Evolutionary conservation across 2,113 vertebrate species (phyloP), one percentile per base, ranked within the genome.

Genomic region (Campylomormyrus tamandua): DNA sequence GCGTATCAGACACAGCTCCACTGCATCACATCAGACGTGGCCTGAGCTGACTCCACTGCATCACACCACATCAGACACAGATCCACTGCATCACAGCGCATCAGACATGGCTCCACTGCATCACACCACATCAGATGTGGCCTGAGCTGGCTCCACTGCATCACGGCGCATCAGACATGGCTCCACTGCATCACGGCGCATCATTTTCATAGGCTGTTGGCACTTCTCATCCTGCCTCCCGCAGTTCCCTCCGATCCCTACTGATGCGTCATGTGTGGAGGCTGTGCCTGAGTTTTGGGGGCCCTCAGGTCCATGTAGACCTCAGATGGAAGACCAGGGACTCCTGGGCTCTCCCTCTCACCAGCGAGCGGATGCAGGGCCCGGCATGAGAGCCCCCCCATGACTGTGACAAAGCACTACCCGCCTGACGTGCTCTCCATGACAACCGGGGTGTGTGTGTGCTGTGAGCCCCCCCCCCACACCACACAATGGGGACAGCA

Each of bases 351-450:
- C 31, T 87, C 21, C 21, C 77, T 56, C 46, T 13, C 10, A 50
- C 39, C 31, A 19, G 50, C 9, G 46, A 74, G 83, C 13, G 48
- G 83, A 49, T 45, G 27, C 45, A 31, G 46, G 48, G 49, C n/a
- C 52, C 6, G 53, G 50, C 35, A 83, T 52, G 74, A 62, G 87
- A 88, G 92, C 50, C 50, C 91, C 92, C 91, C 92, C 92, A 94
- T 93, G 93, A 94, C 90, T 94, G 94, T 93, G 94, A 95, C 94
- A 94, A 94, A 94, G 93, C 92, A 90, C 90, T 92, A 91, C 91
- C 49, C 89, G 91, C 93, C 93, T 94, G 92, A 93, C 94, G 94
- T 93, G 92, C 91, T 96, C 94, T 92, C 95, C 94, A 95, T 95
- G 95, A 93, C 95, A 95, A 95, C 52, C 42, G 24, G 89, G 8